These are phyloP conservation scores for Urocynchramus pylzowi DNA, from an alignment of 2,113 vertebrate species.

Conservation along the genomic window DNA sequence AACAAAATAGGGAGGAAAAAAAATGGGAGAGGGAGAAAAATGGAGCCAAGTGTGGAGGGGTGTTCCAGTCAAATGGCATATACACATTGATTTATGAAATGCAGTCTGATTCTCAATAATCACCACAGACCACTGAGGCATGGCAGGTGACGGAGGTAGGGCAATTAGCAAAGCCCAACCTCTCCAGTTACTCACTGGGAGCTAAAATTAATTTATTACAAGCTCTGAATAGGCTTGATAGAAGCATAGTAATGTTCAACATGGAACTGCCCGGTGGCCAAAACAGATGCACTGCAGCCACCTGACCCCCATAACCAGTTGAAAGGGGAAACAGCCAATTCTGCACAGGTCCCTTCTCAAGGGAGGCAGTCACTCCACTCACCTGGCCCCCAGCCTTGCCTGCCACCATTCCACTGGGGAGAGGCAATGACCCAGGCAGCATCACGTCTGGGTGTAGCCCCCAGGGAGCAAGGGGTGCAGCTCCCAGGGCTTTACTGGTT, in stretches of 20 bases:
- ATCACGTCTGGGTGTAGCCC: rapidly evolving
- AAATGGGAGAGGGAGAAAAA: background rate
- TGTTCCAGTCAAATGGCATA: background rate
- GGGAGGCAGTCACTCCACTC: rapidly evolving
- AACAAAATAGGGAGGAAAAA: background rate
- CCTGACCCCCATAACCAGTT: rapidly evolving
- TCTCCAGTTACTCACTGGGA: background rate
- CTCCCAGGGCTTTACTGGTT: background rate
- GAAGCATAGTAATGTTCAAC: background rate
- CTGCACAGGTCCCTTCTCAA: background rate
- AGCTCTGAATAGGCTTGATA: background rate
- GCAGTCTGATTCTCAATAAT: background rate
- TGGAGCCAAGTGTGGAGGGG: background rate
- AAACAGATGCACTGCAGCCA: rapidly evolving
- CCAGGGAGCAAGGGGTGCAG: background rate
- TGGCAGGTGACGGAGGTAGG: background rate
- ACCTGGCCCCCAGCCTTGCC: background rate
- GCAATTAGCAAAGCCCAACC: background rate
- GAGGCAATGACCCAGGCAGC: background rate
- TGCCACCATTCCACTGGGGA: background rate
- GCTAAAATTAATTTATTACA: background rate
- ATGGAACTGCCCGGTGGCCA: background rate
- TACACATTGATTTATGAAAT: background rate
- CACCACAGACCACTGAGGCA: background rate
- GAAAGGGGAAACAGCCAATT: background rate